These are phyloP conservation scores for Apostichopus japonicus DNA, from an alignment of 35 echinoderm and acorn worm genomes.

Conservation along the genomic window DNA sequence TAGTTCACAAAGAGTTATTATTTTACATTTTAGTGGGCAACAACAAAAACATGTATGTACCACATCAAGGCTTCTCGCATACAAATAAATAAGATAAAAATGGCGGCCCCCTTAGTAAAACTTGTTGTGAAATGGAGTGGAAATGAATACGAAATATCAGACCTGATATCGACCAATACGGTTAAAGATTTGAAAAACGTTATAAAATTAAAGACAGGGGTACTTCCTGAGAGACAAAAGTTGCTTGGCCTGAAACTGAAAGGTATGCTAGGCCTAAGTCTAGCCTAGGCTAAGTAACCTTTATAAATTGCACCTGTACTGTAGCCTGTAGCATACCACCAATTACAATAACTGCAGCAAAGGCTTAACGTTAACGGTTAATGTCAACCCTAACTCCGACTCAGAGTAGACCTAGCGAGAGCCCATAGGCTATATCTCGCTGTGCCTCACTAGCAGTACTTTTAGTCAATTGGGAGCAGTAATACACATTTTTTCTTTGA, in stretches of 20 bases:
- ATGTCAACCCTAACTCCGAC: too few relatives aligned
- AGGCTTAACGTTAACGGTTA: too few relatives aligned
- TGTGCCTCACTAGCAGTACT: too few relatives aligned
- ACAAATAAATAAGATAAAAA: slow-evolving; percentile 46
- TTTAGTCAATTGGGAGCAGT: too few relatives aligned
- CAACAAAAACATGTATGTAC: neutral
- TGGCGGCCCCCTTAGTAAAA: slow-evolving; percentile 83
- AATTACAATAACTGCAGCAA: too few relatives aligned
- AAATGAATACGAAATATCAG: slow-evolving; percentile 78
- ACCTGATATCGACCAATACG: slow-evolving; percentile 71
- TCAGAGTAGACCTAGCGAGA: neutral
- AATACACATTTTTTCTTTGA: too few relatives aligned
- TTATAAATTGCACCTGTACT: neutral
- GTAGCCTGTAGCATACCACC: too few relatives aligned
- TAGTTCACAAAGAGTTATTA: too few relatives aligned
- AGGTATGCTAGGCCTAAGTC: neutral
- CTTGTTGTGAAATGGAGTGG: slow-evolving; percentile 94
- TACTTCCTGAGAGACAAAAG: slow-evolving; percentile 87
- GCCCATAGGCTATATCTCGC: too few relatives aligned
- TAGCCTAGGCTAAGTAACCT: neutral
- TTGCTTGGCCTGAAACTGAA: slow-evolving; percentile 91
- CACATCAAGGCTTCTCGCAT: neutral
- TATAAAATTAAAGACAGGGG: slow-evolving; percentile 84
- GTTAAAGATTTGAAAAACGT: slow-evolving; percentile 89
- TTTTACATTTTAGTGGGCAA: too few relatives aligned